Percentiles rank a stretch among this genome's conserved stretches.
phyloP scores from a whole-genome alignment of 2,888 invertebrate species.

The Melangyna quadrimaculata region DNA sequence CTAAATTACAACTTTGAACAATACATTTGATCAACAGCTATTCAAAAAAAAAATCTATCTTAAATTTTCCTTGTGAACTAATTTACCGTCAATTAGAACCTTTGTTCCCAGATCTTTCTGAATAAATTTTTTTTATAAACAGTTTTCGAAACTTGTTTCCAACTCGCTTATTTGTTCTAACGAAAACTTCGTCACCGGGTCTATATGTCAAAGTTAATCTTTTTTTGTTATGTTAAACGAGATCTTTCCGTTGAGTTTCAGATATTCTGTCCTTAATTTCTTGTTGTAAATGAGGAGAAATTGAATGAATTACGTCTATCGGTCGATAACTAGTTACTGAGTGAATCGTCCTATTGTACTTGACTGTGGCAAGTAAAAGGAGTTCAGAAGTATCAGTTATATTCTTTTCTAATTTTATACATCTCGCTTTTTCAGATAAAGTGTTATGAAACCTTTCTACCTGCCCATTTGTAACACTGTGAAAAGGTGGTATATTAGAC shows the following conservation, averaged over 20 bases:
- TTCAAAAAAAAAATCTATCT: not conserved
- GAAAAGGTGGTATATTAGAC: conserved; percentile 38
- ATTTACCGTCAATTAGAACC: conserved; percentile 34
- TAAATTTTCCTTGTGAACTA: conserved; percentile 23
- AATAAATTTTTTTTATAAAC: conserved; percentile 21
- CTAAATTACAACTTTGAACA: not conserved
- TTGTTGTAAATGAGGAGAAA: not conserved
- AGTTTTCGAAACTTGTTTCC: conserved; percentile 23
- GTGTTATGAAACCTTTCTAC: conserved; percentile 53
- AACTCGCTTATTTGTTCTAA: conserved; percentile 17
- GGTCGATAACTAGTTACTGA: conserved; percentile 20
- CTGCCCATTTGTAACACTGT: conserved; percentile 43
- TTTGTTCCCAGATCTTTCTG: conserved; percentile 20
- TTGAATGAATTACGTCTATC: conserved; percentile 12
- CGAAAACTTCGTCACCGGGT: conserved; percentile 19
- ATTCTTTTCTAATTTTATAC: conserved; percentile 21
- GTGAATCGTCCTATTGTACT: conserved; percentile 49
- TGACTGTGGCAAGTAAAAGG: conserved; percentile 34
- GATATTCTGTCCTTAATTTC: not conserved
- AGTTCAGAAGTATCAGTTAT: conserved; percentile 5
- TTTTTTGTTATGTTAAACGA: not conserved
- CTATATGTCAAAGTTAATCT: not conserved
- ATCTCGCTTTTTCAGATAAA: conserved; percentile 36
- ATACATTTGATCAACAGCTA: not conserved
- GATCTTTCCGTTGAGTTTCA: not conserved